Evolutionary conservation across 2,888 invertebrate species (phyloP), one percentile per base, ranked within the genome.

Genomic region (Criorhina ranunculi): DNA sequence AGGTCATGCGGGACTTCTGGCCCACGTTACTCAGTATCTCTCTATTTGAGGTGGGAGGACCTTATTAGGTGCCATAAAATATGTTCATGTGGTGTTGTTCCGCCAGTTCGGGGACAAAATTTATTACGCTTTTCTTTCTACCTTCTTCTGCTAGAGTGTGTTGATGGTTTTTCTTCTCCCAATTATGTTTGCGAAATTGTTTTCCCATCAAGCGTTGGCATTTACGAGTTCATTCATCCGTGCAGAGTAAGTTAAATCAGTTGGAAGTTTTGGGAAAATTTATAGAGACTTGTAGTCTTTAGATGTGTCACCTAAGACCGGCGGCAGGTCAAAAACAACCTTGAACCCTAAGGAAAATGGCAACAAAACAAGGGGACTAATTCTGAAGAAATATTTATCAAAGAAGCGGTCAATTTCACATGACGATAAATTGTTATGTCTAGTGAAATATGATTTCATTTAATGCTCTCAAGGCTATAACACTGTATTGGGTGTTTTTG

Each of bases 191-290:
- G 33, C 11, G 29, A 79, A 79, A 79, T 72, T 79, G 72, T 72
- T 72, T 79, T 79, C 49, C 57, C 51, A 66, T 79, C 72, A 73
- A 79, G 59, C 44, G 51, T 35, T 66, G 79, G 59, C 79, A 66
- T 66, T 73, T 72, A 60, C 49, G 35, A 29, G 70, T 70, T 70
- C 59, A 73, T 72, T 79, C 72, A 49, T 67, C 64, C 59, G 72
- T 73, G 66, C 12, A 42, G 31, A 73, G 79, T 31, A 79, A 79
- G 79, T 79, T 73, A 66, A 79, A 79, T 79, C 79, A 79, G 66
- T 72, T 79, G 79, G 78, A 79, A 79, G 44, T 37, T 53, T 57
- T 57, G 55, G 57, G 17, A 35, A 66, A 46, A 79, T 79, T 79
- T 78, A 78, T 78, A 62, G 55, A 70, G 69, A 69, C 69, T 70